These are phyloP conservation scores for Catotricha subobsoleta DNA, from an alignment of 2,888 invertebrate species.

Conservation along the genomic window DNA sequence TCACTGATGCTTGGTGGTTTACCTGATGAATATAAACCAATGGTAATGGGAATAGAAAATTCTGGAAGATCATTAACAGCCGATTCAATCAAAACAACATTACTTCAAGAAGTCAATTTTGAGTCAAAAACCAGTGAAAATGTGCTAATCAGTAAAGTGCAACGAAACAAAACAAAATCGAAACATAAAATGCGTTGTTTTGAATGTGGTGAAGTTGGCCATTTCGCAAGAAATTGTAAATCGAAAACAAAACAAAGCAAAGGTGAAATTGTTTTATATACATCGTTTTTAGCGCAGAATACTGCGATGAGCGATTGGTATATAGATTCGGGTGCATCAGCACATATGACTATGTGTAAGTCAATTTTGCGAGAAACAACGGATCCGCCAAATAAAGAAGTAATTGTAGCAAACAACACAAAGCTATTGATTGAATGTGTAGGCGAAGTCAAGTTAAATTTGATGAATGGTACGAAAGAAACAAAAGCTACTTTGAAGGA, in stretches of 20 bases:
- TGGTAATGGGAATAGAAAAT: conserved; percentile 1
- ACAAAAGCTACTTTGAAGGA: neutral
- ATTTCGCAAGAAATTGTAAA: conserved; percentile 12
- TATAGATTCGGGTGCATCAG: neutral
- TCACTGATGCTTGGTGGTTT: conserved; percentile 1
- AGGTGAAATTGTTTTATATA: neutral
- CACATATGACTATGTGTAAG: neutral
- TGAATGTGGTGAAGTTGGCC: conserved; percentile 10
- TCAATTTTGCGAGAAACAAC: no score
- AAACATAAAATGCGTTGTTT: conserved; percentile 9
- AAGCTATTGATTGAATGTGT: neutral
- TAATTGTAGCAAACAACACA: neutral
- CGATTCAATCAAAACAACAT: conserved; percentile 1
- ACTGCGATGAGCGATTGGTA: neutral
- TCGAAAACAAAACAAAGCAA: neutral
- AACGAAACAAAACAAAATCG: conserved; percentile 10
- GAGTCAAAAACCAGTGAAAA: conserved; percentile 9
- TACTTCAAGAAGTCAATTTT: conserved; percentile 11
- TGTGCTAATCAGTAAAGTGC: no score
- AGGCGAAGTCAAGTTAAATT: neutral
- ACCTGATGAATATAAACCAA: neutral
- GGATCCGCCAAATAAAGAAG: no score
- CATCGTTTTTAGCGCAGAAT: neutral
- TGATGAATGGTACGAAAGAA: neutral
- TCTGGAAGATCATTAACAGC: neutral